Conservation (phyloP, 2,797 vertebrate species). For the Chelonia mydas region DNA sequence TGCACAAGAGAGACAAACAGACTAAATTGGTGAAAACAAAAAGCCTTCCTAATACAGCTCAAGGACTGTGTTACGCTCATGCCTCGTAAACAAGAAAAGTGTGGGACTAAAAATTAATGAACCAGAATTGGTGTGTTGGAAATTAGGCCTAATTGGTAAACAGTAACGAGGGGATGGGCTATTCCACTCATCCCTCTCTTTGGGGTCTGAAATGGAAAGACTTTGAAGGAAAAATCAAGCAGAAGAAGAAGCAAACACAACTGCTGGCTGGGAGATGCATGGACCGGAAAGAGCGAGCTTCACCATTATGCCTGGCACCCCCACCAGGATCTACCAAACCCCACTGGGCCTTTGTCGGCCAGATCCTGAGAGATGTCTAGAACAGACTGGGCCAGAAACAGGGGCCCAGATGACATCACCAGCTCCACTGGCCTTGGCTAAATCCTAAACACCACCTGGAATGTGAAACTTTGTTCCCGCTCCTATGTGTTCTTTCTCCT, state of each 20-base stretch:
- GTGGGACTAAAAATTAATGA: background rate
- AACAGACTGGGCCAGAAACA: background rate
- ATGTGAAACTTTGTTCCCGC: background rate
- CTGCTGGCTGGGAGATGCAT: background rate
- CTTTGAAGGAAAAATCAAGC: background rate
- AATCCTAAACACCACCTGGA: background rate
- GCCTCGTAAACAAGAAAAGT: background rate
- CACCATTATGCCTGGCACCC: background rate
- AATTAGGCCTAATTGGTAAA: background rate
- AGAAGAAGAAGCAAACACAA: background rate
- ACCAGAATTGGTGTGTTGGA: background rate
- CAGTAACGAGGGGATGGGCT: background rate
- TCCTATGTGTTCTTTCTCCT: background rate
- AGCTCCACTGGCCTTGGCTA: background rate
- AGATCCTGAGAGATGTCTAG: background rate
- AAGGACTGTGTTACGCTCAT: background rate
- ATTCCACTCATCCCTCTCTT: background rate
- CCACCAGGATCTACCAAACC: background rate
- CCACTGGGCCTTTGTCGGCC: background rate
- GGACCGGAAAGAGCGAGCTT: background rate
- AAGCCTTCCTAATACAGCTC: background rate
- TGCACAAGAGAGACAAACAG: background rate
- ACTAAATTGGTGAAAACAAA: background rate
- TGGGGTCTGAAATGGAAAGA: background rate
- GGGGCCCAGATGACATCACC: background rate